Evolutionary conservation across 2,113 vertebrate species (phyloP).

Genomic region (Acanthisitta chloris): DNA sequence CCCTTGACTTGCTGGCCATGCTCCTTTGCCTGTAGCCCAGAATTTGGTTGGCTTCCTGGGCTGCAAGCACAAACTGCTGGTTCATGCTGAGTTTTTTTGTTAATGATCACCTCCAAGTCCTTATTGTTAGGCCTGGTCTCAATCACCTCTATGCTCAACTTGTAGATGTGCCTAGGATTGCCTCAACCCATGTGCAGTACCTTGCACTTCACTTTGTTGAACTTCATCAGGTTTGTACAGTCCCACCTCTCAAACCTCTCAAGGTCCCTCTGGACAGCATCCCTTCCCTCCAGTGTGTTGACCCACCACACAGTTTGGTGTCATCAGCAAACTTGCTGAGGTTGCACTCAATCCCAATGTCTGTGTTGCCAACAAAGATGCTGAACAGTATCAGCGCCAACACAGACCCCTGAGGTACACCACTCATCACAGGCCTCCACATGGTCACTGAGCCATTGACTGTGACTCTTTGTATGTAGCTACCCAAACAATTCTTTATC

Average conservation of each 20-base stretch:
- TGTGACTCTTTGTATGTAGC: fast-evolving
- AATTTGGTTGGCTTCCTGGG: neutral
- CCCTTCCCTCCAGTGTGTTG: neutral
- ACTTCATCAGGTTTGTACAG: neutral
- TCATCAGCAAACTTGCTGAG: neutral
- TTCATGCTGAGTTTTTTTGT: neutral
- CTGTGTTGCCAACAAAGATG: neutral
- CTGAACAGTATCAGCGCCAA: neutral
- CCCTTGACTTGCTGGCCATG: no score
- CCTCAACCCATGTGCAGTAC: neutral
- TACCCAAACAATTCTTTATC: neutral
- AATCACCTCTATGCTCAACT: neutral
- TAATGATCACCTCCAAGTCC: fast-evolving
- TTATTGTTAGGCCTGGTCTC: neutral
- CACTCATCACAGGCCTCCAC: fast-evolving
- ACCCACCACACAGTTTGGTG: neutral
- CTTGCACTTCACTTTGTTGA: neutral
- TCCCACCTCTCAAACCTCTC: neutral
- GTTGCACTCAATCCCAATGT: neutral
- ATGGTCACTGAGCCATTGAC: neutral
- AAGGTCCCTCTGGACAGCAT: neutral
- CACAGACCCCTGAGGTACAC: neutral
- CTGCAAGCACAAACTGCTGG: neutral
- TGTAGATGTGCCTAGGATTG: neutral
- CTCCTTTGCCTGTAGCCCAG: neutral